These are phyloP conservation scores for Spicauda simplicius DNA, from an alignment of 2,888 invertebrate species.

Conservation along the genomic window DNA sequence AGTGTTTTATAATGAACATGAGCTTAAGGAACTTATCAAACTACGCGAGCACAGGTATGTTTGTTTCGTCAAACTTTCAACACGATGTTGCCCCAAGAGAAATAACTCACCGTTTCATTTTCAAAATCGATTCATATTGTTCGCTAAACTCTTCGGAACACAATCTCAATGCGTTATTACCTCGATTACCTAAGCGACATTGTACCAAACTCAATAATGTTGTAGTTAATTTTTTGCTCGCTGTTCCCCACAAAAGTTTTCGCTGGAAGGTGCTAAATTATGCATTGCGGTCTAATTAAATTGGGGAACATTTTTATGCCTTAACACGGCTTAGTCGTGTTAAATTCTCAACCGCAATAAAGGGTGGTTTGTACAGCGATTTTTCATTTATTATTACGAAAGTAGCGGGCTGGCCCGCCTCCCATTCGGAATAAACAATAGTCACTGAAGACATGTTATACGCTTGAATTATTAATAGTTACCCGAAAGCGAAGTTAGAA, in stretches of 20 bases:
- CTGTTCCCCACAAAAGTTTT: slow-evolving; percentile 18
- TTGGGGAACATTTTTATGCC: slow-evolving; percentile 7
- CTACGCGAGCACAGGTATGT: no score
- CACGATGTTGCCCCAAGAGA: no score
- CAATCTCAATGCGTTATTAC: not conserved
- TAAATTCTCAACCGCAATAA: slow-evolving; percentile 37
- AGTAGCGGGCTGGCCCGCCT: not conserved
- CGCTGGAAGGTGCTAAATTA: slow-evolving; percentile 4
- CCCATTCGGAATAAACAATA: slow-evolving; percentile 5
- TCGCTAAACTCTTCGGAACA: no score
- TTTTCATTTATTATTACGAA: slow-evolving; percentile 46
- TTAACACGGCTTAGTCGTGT: slow-evolving; percentile 8
- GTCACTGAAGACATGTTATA: slow-evolving; percentile 4
- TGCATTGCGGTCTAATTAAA: slow-evolving; percentile 13
- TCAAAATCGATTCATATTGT: no score
- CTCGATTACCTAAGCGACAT: not conserved
- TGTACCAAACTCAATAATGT: slow-evolving; percentile 15
- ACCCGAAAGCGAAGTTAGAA: not conserved
- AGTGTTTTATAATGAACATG: no score
- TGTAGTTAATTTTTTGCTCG: slow-evolving; percentile 16
- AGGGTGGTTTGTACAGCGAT: slow-evolving; percentile 44
- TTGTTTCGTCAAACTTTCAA: no score
- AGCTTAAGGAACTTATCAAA: no score
- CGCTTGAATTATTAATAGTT: not conserved
- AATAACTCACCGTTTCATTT: no score